Evolutionary conservation across 2,888 invertebrate species (phyloP).

Genomic region (Folsomia candida): DNA sequence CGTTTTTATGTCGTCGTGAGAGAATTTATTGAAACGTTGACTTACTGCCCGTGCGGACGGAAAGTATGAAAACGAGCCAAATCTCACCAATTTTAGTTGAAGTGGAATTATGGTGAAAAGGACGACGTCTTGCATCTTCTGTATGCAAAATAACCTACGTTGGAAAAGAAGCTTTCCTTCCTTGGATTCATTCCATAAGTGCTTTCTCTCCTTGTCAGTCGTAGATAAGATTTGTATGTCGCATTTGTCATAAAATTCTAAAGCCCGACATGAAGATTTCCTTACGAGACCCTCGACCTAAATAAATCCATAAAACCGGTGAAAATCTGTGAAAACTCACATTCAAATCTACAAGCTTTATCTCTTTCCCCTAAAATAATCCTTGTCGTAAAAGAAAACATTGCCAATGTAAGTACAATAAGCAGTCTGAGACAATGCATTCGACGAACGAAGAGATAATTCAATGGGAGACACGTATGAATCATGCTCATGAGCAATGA

Average conservation of each 20-base stretch:
- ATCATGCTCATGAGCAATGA: not conserved
- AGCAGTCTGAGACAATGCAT: not conserved
- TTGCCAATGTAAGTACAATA: not conserved
- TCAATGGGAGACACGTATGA: not conserved
- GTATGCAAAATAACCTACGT: not conserved
- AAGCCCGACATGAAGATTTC: slow-evolving; percentile 1
- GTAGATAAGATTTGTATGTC: slow-evolving; percentile 18
- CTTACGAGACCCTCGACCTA: slow-evolving; percentile 14
- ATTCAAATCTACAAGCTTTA: slow-evolving; percentile 1
- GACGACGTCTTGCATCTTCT: not conserved
- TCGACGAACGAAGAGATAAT: not conserved
- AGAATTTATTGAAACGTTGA: slow-evolving; percentile 15
- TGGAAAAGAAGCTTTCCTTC: not conserved
- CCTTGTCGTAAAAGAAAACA: slow-evolving; percentile 1
- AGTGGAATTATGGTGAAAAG: not conserved
- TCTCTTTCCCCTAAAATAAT: not conserved
- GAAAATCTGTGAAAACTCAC: slow-evolving; percentile 16
- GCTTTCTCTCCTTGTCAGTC: slow-evolving; percentile 11
- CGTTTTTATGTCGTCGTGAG: not conserved
- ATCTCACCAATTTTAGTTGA: slow-evolving; percentile 5
- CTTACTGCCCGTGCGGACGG: slow-evolving; percentile 1
- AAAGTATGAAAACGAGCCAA: slow-evolving; percentile 13
- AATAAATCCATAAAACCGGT: slow-evolving; percentile 17
- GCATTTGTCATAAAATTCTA: slow-evolving; percentile 11
- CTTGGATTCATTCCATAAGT: slow-evolving; percentile 20